Evolutionary conservation across 2,797 vertebrate genomes (phyloP), one percentile per base, ranked within the genome.

Genomic region (Triplophysa bombifrons): DNA sequence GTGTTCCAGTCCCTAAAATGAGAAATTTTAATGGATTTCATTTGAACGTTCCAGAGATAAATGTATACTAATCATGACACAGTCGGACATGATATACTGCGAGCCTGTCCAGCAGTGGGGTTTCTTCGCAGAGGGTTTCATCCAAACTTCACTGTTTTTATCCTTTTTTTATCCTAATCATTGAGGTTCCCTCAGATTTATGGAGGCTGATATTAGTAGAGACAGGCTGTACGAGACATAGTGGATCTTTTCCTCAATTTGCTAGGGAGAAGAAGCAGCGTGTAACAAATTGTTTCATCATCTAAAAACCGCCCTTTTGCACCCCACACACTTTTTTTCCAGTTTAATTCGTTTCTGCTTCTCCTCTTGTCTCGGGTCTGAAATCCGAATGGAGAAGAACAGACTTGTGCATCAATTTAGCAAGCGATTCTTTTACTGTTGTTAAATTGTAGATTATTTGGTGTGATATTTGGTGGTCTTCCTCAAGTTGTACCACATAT

Each of bases 241-340:
- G 41, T 75, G 22, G 80, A 76, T 81, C 60, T 81, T 71, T 58
- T 76, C 74, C 63, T 58, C 74, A 76, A 71, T 65, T 76, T 72
- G 55, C 25, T 48, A 14, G 20, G 11, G 50, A 76, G 58, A 16
- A 66, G 55, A 56, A 38, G 41, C 27, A 25, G 19, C 65, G 63
- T 76, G 68, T 34, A 67, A 77, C 74, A 56, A 58, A 76, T 60
- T n/a, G 60, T 65, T 66, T 81, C 50, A 65, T 81, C 74, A 48
- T 38, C 74, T 48, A 25, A 81, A 76, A 81, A 55, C 80, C 41
- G 63, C 20, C 74, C 73, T 7, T 5, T 4, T 58, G 50, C 51
- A 56, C 64, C 51, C 30, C 50, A 61, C 74, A 76, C 64, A 55
- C 63, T 53, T 70, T 69, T 46, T 53, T 0, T 46, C 25, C 30